Evolutionary conservation across 1,140 invertebrate species (phyloP), one percentile per base, ranked within the genome.

Genomic region (Drosophila auraria): DNA sequence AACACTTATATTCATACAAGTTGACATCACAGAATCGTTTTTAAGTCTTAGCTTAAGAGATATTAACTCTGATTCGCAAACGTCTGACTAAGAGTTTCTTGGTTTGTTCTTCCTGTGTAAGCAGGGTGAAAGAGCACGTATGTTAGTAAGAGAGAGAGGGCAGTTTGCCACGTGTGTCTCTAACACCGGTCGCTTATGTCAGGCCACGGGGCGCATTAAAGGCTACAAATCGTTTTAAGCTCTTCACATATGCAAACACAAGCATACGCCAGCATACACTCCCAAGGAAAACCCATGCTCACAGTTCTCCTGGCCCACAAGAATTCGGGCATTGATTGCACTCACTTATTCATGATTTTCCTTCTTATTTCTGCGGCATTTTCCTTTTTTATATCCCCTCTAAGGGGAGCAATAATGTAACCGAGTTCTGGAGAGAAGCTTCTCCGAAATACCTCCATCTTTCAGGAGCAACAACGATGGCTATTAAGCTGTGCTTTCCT

Each of bases 141-240:
- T n/a, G 15, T 42, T 42, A 2, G 40, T 42, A 11, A 38, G 17
- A 30, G n/a, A 11, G 40, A 54, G 25, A 27, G 50, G 27, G 15
- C 14, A 47, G 57, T 23, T 33, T 49, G 49, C 25, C 77, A 72
- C 42, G 74, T 58, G 69, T 61, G 80, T 66, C 76, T 58, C 65
- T 71, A 66, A 62, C 81, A 53, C 76, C 68, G 63, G 74, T 70
- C 77, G 86, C 84, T 87, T 87, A 89, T 87, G 84, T 80, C 63
- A 82, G 56, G 81, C 84, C 83, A 87, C 83, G 83, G 61, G 64
- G 51, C 77, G 82, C 76, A 87, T 87, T 89, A 73, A 87, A 87
- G 77, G 76, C 71, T 82, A 83, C 82, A 86, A 86, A 82, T 87
- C 83, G 83, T 87, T 82, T 80, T 78, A 87, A 87, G 84, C 72